These are phyloP conservation scores for Pungitius pungitius DNA, from an alignment of 2,113 vertebrate genomes.

Conservation along the genomic window DNA sequence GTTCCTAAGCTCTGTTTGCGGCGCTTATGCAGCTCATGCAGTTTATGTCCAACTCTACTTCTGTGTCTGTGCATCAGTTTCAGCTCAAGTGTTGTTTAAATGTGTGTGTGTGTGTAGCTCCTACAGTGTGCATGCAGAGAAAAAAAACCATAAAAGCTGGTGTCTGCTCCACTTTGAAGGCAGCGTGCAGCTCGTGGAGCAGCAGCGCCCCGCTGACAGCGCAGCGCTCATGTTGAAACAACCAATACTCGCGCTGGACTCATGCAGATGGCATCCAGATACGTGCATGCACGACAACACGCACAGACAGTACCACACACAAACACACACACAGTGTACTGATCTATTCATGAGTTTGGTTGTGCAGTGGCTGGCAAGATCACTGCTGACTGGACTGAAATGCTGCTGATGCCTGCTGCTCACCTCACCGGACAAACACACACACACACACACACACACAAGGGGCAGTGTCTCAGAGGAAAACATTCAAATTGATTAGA, in stretches of 20 bases:
- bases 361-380: conserved; percentile 63
- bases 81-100: conserved; percentile 25
- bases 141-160: conserved; percentile 30
- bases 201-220: conserved; percentile 18
- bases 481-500: conserved; percentile 70
- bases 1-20: too few relatives aligned
- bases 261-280: conserved; percentile 35
- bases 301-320: conserved; percentile 23
- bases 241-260: not conserved
- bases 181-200: not conserved
- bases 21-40: too few relatives aligned
- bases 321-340: conserved; percentile 38
- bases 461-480: conserved; percentile 31
- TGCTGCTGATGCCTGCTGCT: conserved; percentile 76
- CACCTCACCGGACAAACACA: conserved; percentile 55
- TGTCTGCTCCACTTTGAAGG: conserved; percentile 26
- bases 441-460: conserved; percentile 21
- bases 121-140: not conserved
- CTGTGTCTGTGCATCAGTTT: not conserved
- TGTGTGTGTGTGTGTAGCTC: too few relatives aligned
- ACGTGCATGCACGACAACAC: not conserved
- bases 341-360: conserved; percentile 73
- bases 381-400: conserved; percentile 77
- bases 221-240: not conserved
- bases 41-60: not conserved